A percentile compares a stretch with the other conserved stretches of the same genome.
Conservation (phyloP, 2,888 invertebrate species). For the Eupithecia subumbrata region DNA sequence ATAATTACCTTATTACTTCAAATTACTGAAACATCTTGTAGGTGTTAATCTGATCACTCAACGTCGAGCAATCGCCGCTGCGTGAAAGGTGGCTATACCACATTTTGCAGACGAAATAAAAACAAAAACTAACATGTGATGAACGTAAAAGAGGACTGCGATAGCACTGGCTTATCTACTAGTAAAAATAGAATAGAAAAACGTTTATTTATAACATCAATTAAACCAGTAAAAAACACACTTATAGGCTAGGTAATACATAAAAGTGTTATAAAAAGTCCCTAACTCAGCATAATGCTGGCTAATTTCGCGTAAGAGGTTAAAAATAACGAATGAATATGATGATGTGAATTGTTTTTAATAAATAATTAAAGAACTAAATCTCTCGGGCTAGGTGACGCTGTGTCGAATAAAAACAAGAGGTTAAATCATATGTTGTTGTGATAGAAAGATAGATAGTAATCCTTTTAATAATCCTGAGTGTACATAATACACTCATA, state of each 20-base stretch:
- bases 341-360: background rate
- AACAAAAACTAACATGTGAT: constrained; percentile 23
- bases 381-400: background rate
- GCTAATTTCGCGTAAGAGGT: too few relatives aligned
- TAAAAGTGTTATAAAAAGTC: too few relatives aligned
- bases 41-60: constrained; percentile 35
- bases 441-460: too few relatives aligned
- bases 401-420: too few relatives aligned
- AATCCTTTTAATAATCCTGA: too few relatives aligned
- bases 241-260: too few relatives aligned
- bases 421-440: too few relatives aligned
- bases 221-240: too few relatives aligned
- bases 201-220: too few relatives aligned
- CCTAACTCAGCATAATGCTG: too few relatives aligned
- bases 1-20: background rate
- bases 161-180: background rate
- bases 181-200: background rate
- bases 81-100: constrained; percentile 49
- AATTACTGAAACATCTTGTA: background rate
- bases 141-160: background rate
- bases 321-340: too few relatives aligned
- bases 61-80: constrained; percentile 34
- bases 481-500: too few relatives aligned
- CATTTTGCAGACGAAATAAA: constrained; percentile 47
- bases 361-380: background rate